A percentile compares a stretch with the other conserved stretches of the same genome.
These are phyloP conservation scores for Zaprionus inermis DNA, from an alignment of 1,140 invertebrate species.

Conservation along the genomic window DNA sequence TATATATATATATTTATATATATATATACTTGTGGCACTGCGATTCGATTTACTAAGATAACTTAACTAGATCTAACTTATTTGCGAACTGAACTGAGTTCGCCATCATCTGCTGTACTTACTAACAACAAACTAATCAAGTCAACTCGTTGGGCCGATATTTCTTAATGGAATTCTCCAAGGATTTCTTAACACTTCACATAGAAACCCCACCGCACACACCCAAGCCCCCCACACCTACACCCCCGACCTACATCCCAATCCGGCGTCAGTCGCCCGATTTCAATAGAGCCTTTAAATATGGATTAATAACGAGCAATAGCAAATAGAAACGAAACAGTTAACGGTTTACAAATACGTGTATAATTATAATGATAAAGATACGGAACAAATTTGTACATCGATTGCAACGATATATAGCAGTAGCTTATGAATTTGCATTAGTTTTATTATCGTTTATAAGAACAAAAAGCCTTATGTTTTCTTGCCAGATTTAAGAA, in stretches of 20 bases:
- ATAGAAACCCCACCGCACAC: neutral
- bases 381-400: slow-evolving; percentile 30
- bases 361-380: slow-evolving; percentile 11
- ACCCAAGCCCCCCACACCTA: neutral
- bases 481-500: slow-evolving; percentile 47
- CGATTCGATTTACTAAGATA: slow-evolving; percentile 22
- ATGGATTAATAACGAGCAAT: slow-evolving; percentile 33
- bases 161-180: neutral
- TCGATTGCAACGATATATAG: slow-evolving; percentile 28
- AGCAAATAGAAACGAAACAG: slow-evolving; percentile 35
- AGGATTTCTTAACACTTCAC: neutral
- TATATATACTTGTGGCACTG: slow-evolving; percentile 24
- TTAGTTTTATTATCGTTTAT: slow-evolving; percentile 19
- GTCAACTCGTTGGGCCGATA: neutral
- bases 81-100: slow-evolving; percentile 45
- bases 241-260: neutral
- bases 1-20: slow-evolving; percentile 22
- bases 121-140: slow-evolving; percentile 5
- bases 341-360: slow-evolving; percentile 41
- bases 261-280: neutral
- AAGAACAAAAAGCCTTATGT: slow-evolving; percentile 15
- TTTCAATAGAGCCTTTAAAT: slow-evolving; percentile 15
- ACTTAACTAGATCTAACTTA: slow-evolving; percentile 33
- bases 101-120: neutral
- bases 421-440: slow-evolving; percentile 1